A percentile compares a stretch with the other conserved stretches of the same genome.
phyloP scores from a whole-genome alignment of 2,888 invertebrate species.

The Bibio marci region DNA sequence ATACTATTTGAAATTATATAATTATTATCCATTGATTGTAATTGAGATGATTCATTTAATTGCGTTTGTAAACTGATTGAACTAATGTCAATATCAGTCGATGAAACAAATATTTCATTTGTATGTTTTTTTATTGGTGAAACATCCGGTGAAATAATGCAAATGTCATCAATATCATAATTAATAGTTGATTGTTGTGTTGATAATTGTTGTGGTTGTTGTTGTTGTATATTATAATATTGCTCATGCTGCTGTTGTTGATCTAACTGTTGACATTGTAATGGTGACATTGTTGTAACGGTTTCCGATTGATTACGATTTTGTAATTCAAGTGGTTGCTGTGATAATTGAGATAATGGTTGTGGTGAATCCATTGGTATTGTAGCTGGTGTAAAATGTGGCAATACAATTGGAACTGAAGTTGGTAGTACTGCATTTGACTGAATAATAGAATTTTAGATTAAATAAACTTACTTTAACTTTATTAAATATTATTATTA shows the following conservation, averaged over 20 bases:
- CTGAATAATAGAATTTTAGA: constrained; percentile 3
- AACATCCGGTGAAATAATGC: too few relatives aligned
- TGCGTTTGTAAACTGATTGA: too few relatives aligned
- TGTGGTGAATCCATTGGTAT: not conserved
- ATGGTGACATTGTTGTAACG: constrained; percentile 15
- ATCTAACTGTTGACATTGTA: not conserved
- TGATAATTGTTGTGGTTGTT: constrained; percentile 1
- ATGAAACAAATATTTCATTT: too few relatives aligned
- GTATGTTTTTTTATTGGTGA: too few relatives aligned
- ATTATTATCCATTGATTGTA: too few relatives aligned
- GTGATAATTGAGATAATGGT: too few relatives aligned
- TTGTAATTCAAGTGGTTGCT: not conserved
- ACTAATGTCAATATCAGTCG: not conserved
- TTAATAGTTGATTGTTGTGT: not conserved
- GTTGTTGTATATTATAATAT: not conserved
- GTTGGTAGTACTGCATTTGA: not conserved
- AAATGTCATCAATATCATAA: too few relatives aligned
- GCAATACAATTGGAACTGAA: constrained; percentile 17
- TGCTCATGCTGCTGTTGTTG: not conserved
- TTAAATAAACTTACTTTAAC: too few relatives aligned
- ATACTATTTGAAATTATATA: not conserved
- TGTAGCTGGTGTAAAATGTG: constrained; percentile 13
- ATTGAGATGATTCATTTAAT: too few relatives aligned
- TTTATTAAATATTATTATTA: too few relatives aligned
- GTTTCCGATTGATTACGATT: too few relatives aligned